phyloP scores from a whole-genome alignment of 2,888 invertebrate species.

The Cistogaster globosa region DNA sequence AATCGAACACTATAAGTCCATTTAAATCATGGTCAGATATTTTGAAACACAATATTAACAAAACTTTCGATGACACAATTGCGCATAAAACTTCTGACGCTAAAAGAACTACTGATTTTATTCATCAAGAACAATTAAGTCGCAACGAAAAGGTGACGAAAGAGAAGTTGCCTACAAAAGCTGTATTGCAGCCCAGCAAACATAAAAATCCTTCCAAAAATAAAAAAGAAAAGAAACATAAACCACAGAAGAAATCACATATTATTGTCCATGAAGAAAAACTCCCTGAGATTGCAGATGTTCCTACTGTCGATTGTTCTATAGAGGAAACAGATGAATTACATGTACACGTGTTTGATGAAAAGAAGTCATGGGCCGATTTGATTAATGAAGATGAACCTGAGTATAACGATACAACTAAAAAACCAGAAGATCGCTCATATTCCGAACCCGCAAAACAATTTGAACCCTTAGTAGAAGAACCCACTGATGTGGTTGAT shows the following conservation, averaged over 20 bases:
- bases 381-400: slow-evolving; percentile 55
- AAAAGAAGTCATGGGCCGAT: slow-evolving; percentile 61
- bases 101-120: slow-evolving; percentile 53
- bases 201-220: slow-evolving; percentile 10
- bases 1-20: not conserved
- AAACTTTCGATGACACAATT: slow-evolving; percentile 50
- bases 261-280: not conserved
- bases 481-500: slow-evolving; percentile 10
- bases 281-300: not conserved
- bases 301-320: not conserved
- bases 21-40: slow-evolving; percentile 62
- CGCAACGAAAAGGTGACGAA: slow-evolving; percentile 29
- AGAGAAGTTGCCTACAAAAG: slow-evolving; percentile 3
- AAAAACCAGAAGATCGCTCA: not conserved
- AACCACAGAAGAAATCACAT: slow-evolving; percentile 14
- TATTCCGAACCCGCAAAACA: slow-evolving; percentile 30
- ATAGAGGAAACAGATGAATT: not conserved
- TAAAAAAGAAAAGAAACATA: slow-evolving; percentile 49
- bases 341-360: not conserved
- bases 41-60: slow-evolving; percentile 52
- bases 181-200: not conserved
- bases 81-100: slow-evolving; percentile 13
- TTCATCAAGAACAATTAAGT: slow-evolving; percentile 49
- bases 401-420: not conserved
- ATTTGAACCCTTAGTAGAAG: slow-evolving; percentile 8